phyloP scores from a whole-genome alignment of 2,888 invertebrate species.

The Drosophila nr. fundita region DNA sequence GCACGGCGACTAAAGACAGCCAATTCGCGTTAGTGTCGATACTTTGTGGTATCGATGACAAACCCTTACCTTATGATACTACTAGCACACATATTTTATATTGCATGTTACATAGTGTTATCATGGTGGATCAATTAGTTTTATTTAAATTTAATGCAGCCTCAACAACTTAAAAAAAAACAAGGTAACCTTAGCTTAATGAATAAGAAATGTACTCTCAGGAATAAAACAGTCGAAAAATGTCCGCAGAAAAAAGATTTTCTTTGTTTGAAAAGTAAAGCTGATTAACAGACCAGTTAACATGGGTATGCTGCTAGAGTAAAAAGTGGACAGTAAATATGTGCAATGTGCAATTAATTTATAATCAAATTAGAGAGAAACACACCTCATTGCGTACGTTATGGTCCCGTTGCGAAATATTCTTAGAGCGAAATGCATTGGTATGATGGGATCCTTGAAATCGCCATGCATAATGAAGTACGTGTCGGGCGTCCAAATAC shows the following conservation, averaged over 20 bases:
- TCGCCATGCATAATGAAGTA: slow-evolving; percentile 99
- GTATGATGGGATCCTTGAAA: slow-evolving; percentile 96
- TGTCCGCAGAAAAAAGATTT: neutral
- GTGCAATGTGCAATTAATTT: slow-evolving; percentile 40
- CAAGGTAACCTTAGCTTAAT: neutral
- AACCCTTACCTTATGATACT: too few relatives aligned
- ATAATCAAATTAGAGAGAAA: slow-evolving; percentile 62
- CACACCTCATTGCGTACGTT: slow-evolving; percentile 95
- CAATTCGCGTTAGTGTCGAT: too few relatives aligned
- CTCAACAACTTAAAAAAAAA: neutral
- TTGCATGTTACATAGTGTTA: too few relatives aligned
- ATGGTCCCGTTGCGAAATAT: slow-evolving; percentile 97
- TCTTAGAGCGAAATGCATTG: slow-evolving; percentile 96
- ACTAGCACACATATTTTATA: too few relatives aligned
- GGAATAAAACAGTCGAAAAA: neutral
- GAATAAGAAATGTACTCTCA: neutral
- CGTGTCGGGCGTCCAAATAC: slow-evolving; percentile 97
- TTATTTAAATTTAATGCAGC: neutral
- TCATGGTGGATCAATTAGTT: too few relatives aligned
- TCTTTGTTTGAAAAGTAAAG: neutral
- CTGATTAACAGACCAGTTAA: neutral
- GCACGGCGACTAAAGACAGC: neutral
- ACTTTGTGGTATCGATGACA: too few relatives aligned
- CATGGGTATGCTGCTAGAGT: neutral
- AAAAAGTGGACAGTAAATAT: neutral